A percentile compares a stretch with the other conserved stretches of the same genome.
Evolutionary conservation across 1,140 invertebrate genomes (phyloP).

Genomic region (Colletes latitarsis): DNA sequence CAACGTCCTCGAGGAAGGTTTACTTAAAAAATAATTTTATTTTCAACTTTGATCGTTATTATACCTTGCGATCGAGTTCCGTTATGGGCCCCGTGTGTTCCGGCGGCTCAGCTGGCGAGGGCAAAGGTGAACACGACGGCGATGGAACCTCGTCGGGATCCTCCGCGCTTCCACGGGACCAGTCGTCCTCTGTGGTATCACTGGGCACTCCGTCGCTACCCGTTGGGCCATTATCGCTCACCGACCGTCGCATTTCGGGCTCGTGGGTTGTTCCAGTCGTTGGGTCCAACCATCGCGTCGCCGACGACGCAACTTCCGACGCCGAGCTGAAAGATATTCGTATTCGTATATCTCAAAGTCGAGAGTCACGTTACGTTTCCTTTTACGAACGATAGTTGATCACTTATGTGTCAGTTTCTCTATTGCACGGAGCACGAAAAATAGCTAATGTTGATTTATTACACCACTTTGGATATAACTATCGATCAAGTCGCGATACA

Average conservation of each 20-base stretch:
- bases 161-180: constrained; percentile 85
- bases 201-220: constrained; percentile 85
- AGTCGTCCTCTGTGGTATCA: constrained; percentile 86
- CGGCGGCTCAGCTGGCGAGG: constrained; percentile 71
- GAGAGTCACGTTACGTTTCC: no score
- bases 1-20: not conserved
- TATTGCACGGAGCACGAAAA: no score
- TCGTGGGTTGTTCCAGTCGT: constrained; percentile 74
- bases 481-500: no score
- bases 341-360: no score
- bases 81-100: constrained; percentile 77
- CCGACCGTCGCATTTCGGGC: constrained; percentile 77
- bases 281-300: constrained; percentile 73
- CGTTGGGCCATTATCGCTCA: constrained; percentile 79
- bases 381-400: no score
- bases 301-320: constrained; percentile 72
- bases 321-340: constrained; percentile 70
- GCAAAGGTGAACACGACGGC: constrained; percentile 76
- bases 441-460: no score
- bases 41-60: not conserved
- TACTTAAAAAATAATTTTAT: not conserved
- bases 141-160: constrained; percentile 82
- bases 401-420: no score
- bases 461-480: no score
- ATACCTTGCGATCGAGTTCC: constrained; percentile 79